Percentiles rank a stretch among this genome's conserved stretches.
phyloP scores from a whole-genome alignment of 2,888 invertebrate species.

The Clusia tigrina region DNA sequence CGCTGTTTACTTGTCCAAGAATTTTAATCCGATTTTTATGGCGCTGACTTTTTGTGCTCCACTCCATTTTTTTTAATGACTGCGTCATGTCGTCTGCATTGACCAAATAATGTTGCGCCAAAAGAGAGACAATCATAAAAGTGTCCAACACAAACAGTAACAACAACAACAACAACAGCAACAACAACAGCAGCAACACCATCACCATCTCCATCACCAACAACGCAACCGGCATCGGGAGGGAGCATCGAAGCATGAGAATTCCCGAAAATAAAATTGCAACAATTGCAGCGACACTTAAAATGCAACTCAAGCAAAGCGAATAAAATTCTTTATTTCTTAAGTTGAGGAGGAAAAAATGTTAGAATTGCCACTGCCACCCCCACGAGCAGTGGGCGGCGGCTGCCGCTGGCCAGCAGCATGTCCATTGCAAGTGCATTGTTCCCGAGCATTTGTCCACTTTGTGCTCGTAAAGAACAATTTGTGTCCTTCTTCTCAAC shows the following conservation, averaged over 20 bases:
- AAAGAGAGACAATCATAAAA: slow-evolving; percentile 25
- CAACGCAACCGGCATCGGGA: not conserved
- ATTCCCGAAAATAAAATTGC: slow-evolving; percentile 27
- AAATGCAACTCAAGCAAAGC: slow-evolving; percentile 55
- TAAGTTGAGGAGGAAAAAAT: not conserved
- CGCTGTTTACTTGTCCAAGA: too few relatives aligned
- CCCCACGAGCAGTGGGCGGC: too few relatives aligned
- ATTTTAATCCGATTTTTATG: slow-evolving; percentile 6
- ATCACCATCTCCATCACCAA: not conserved
- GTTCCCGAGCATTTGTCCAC: slow-evolving; percentile 36
- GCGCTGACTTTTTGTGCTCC: not conserved
- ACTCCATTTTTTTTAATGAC: slow-evolving; percentile 44
- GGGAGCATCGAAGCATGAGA: not conserved
- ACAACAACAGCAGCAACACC: not conserved
- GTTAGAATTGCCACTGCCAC: not conserved
- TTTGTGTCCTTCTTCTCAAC: too few relatives aligned
- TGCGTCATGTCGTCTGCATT: slow-evolving; percentile 55
- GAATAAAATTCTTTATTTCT: slow-evolving; percentile 53
- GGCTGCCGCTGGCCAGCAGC: slow-evolving; percentile 17
- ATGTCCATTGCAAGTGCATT: slow-evolving; percentile 55
- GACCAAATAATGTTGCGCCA: slow-evolving; percentile 49
- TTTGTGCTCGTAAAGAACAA: slow-evolving; percentile 36
- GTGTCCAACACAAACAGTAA: not conserved
- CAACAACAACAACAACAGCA: not conserved
- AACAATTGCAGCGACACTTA: slow-evolving; percentile 47